Evolutionary conservation across 2,797 vertebrate species (phyloP).

Genomic region (Petrocephalus sullivani): DNA sequence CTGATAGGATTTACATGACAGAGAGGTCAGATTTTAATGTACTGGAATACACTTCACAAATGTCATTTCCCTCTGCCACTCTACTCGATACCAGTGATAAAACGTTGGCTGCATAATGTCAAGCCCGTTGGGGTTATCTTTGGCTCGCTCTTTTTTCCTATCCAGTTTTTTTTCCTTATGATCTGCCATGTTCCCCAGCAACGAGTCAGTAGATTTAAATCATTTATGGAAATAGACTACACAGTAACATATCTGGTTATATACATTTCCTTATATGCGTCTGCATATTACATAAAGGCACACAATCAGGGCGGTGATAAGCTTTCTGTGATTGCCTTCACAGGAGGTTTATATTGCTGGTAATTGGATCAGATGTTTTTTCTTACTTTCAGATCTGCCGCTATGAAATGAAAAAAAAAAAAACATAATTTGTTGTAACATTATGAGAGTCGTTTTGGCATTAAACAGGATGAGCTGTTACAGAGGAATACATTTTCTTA

Average conservation of each 20-base stretch:
- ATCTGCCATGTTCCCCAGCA: conserved; percentile 7
- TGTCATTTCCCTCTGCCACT: conserved; percentile 48
- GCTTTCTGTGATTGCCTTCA: background rate
- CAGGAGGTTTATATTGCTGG: background rate
- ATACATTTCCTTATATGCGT: background rate
- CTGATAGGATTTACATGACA: conserved; percentile 38
- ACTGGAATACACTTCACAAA: conserved; percentile 40
- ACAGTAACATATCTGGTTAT: background rate
- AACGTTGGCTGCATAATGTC: conserved; percentile 22
- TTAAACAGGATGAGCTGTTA: background rate
- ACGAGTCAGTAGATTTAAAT: conserved; percentile 18
- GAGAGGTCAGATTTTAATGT: conserved; percentile 40
- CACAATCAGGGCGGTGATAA: background rate
- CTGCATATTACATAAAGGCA: background rate
- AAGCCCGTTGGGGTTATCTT: conserved; percentile 30
- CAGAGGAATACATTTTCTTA: background rate
- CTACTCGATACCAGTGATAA: conserved; percentile 31
- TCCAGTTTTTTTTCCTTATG: background rate
- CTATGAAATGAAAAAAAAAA: background rate
- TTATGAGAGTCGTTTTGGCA: background rate
- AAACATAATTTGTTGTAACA: background rate
- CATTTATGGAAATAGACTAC: background rate
- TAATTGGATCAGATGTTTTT: background rate
- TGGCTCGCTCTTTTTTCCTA: conserved; percentile 17
- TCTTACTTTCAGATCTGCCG: background rate